phyloP scores from a whole-genome alignment of 1,140 invertebrate species.

The Drosophila sturtevanti region DNA sequence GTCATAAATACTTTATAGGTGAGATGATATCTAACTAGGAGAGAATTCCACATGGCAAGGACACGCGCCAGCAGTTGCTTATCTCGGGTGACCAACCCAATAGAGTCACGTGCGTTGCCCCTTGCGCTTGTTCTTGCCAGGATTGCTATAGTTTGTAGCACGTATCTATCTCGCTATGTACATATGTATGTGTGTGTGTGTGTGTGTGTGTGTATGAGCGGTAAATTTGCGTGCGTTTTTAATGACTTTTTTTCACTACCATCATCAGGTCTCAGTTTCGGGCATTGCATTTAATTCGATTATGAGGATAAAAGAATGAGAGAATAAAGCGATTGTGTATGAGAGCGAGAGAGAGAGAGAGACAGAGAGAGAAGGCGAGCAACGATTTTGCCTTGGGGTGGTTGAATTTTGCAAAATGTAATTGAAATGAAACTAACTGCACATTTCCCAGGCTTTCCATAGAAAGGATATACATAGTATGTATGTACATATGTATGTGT shows the following conservation, averaged over 20 bases:
- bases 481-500: conserved; percentile 7
- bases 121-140: conserved; percentile 54
- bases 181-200: background rate
- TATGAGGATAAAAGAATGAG: conserved; percentile 50
- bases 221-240: conserved; percentile 81
- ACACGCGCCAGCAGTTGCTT: conserved; percentile 76
- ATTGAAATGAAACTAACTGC: conserved; percentile 63
- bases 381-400: background rate
- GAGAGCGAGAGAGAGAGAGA: background rate
- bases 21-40: conserved; percentile 50
- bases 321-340: conserved; percentile 8
- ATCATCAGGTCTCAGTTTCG: conserved; percentile 13
- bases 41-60: conserved; percentile 17
- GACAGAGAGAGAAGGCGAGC: background rate
- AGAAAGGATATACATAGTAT: conserved; percentile 5
- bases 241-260: conserved; percentile 66
- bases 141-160: conserved; percentile 46
- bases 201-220: conserved; percentile 34
- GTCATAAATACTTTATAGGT: conserved; percentile 61
- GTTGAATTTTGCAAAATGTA: conserved; percentile 50
- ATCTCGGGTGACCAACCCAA: conserved; percentile 80
- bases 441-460: conserved; percentile 32
- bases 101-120: conserved; percentile 69
- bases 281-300: conserved; percentile 78
- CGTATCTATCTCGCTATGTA: background rate